A percentile compares a stretch with the other conserved stretches of the same genome.
phyloP scores from a whole-genome alignment of 2,113 vertebrate species.

The Parus major region DNA sequence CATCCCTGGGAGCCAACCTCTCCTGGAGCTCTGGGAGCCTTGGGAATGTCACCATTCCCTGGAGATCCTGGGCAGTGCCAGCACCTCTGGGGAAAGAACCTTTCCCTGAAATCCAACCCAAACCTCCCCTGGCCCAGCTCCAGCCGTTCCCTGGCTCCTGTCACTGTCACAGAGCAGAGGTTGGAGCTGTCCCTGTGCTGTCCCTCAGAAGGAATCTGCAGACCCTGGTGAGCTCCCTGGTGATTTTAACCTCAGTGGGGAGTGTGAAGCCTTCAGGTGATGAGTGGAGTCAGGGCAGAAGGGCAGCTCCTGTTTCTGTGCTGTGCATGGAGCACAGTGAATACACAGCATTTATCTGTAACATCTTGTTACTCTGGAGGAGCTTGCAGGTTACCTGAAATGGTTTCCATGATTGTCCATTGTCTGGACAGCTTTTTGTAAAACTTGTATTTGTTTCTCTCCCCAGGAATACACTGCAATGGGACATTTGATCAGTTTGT shows the following conservation, averaged over 20 bases:
- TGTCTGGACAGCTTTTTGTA: neutral
- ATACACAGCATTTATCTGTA: neutral
- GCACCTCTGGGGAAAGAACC: neutral
- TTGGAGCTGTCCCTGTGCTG: neutral
- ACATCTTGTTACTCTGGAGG: neutral
- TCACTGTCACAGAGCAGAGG: neutral
- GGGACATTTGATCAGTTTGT: conserved; percentile 86
- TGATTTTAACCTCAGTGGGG: neutral
- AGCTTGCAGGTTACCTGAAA: neutral
- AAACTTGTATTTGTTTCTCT: neutral
- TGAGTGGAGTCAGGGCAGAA: neutral
- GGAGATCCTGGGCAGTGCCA: neutral
- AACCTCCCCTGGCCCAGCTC: neutral
- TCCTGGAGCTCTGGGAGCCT: neutral
- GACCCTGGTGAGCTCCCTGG: neutral
- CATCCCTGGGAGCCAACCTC: neutral
- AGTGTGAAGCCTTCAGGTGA: neutral
- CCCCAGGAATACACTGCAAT: conserved; percentile 84
- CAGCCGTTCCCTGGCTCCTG: fast-evolving
- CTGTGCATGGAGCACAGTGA: neutral
- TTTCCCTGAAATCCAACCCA: neutral
- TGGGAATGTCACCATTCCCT: neutral
- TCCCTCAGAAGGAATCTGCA: neutral
- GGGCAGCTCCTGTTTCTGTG: neutral
- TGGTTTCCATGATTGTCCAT: neutral